Evolutionary conservation across 2,888 invertebrate genomes (phyloP), one percentile per base, ranked within the genome.

Genomic region (Diarsia rubi): DNA sequence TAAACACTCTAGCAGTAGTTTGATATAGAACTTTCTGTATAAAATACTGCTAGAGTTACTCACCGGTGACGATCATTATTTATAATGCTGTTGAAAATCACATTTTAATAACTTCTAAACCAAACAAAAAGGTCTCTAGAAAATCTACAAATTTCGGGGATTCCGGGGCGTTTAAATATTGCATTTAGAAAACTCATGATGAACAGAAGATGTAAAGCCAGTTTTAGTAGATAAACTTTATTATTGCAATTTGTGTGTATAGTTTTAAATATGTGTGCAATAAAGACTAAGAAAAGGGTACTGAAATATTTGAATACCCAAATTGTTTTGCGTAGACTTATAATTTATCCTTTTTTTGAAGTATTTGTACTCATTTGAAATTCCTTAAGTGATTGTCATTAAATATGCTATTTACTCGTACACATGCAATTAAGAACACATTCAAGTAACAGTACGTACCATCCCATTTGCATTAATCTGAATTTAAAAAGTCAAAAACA

Each of bases 381-480:
- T 8, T 24, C 24, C 12, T 21, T 59, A 70, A 14, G 9, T 24
- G 8, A 24, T 63, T n/a, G 27, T 57, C 52, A 62, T 62, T 60
- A 63, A 67, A 27, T n/a, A 71, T 59, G 66, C 54, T 57, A 69
- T 64, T 73, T n/a, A 75, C 66, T 69, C 59, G 57, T 78, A 78
- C 70, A 65, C 78, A 77, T 74, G 69, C 62, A 86, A 81, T 86
- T 83, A 86, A 86, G 77, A 78, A 75, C 73, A 86, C 79, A 79
- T 79, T 68, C 78, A 85, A 79, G 73, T 78, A 81, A 86, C 84
- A 82, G 84, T 87, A 80, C 59, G 68, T 83, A 80, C 83, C 54
- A 72, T 66, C 52, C 69, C 75, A 87, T 88, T 88, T 87, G 83
- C 85, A 89, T 89, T 86, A 84, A 90, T 89, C 88, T 87, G 82